Conservation (phyloP, 2,888 invertebrate genomes). For the Hedychridium roseum region DNA sequence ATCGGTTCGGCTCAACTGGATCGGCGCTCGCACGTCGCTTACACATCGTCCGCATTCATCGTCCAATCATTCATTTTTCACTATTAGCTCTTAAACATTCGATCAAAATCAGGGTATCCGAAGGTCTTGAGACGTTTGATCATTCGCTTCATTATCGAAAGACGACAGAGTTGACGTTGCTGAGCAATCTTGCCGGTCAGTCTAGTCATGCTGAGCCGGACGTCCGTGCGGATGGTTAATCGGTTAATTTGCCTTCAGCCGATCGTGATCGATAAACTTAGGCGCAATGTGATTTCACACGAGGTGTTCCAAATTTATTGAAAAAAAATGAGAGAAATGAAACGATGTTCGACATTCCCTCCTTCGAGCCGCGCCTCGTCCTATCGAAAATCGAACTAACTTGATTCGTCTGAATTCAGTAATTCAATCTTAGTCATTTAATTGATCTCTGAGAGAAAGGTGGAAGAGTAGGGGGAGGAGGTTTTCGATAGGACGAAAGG, state of each 20-base stretch:
- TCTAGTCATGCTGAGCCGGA: constrained; percentile 41
- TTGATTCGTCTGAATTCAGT: background rate
- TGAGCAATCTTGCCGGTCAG: constrained; percentile 23
- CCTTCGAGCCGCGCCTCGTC: constrained; percentile 20
- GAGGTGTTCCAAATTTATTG: constrained; percentile 45
- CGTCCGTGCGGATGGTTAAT: constrained; percentile 19
- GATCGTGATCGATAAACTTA: constrained; percentile 12
- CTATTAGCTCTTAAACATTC: no score
- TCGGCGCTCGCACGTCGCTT: constrained; percentile 11
- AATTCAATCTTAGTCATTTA: background rate
- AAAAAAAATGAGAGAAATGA: no score
- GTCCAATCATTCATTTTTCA: no score
- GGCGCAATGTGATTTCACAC: constrained; percentile 46
- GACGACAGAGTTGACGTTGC: no score
- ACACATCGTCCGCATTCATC: no score
- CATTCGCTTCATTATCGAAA: no score
- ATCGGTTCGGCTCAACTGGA: constrained; percentile 20
- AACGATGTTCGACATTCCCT: constrained; percentile 11
- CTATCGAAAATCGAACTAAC: constrained; percentile 11
- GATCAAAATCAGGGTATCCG: no score
- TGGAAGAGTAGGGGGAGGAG: constrained; percentile 5
- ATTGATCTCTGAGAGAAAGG: background rate
- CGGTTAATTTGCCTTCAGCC: constrained; percentile 16
- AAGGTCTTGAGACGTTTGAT: no score
- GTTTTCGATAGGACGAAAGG: no score